These are phyloP conservation scores for Salarias fasciatus DNA, from an alignment of 2,797 vertebrate species.

Conservation along the genomic window DNA sequence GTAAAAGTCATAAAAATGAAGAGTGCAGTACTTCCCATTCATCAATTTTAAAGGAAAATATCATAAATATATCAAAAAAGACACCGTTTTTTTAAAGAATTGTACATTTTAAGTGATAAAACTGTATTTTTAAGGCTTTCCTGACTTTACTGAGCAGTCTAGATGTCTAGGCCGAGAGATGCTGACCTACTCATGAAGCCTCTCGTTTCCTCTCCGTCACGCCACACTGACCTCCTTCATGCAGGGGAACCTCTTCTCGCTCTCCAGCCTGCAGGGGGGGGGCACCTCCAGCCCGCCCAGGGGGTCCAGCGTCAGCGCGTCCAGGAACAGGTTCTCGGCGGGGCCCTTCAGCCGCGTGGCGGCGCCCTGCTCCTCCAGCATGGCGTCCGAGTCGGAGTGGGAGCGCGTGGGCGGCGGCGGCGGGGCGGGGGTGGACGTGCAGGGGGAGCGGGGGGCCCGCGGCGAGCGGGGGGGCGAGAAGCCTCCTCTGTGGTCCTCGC, in stretches of 20 bases:
- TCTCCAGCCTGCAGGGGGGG: slow-evolving; percentile 80
- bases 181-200: no score
- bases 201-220: no score
- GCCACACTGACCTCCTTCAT: slow-evolving; percentile 91
- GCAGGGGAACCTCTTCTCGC: slow-evolving; percentile 87
- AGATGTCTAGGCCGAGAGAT: no score
- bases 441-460: slow-evolving; percentile 58
- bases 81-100: no score
- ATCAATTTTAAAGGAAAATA: no score
- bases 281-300: slow-evolving; percentile 82
- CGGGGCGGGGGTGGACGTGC: slow-evolving; percentile 34
- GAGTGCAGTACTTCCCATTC: no score
- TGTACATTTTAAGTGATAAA: no score
- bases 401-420: slow-evolving; percentile 76
- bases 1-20: no score
- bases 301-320: slow-evolving; percentile 89
- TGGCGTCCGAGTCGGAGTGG: slow-evolving; percentile 86
- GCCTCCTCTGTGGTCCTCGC: slow-evolving; percentile 38
- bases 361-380: slow-evolving; percentile 83
- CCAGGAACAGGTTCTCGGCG: slow-evolving; percentile 92
- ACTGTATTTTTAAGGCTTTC: no score
- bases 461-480: slow-evolving; percentile 72
- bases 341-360: slow-evolving; percentile 83
- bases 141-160: no score
- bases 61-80: no score